A percentile compares a stretch with the other conserved stretches of the same genome.
These are phyloP conservation scores for Oryzaephilus surinamensis DNA, from an alignment of 1,140 invertebrate genomes.

Conservation along the genomic window DNA sequence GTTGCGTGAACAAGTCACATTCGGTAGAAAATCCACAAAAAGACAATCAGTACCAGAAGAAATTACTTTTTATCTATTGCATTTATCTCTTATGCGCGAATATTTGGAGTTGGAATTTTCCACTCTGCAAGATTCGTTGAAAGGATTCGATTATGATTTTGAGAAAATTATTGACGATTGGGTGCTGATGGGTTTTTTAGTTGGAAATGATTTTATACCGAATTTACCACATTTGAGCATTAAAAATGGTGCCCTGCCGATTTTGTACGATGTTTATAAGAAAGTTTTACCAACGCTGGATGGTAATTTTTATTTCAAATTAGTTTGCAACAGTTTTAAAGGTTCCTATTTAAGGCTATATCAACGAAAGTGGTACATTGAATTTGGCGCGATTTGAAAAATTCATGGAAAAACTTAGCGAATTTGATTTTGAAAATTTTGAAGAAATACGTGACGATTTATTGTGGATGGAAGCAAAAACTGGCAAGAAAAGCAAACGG, in stretches of 20 bases:
- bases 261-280: slow-evolving; percentile 83
- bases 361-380: slow-evolving; percentile 81
- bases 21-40: slow-evolving; percentile 50
- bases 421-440: slow-evolving; percentile 78
- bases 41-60: slow-evolving; percentile 63
- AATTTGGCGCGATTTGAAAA: slow-evolving; percentile 78
- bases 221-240: slow-evolving; percentile 91
- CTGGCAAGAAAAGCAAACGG: slow-evolving; percentile 36
- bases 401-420: slow-evolving; percentile 67
- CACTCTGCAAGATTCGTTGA: slow-evolving; percentile 44
- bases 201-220: slow-evolving; percentile 97
- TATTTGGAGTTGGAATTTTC: slow-evolving; percentile 91
- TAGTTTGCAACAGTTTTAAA: no score
- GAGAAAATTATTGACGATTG: slow-evolving; percentile 70
- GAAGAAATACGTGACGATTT: slow-evolving; percentile 75
- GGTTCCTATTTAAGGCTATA: slow-evolving; percentile 57
- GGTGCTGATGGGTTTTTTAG: slow-evolving; percentile 84
- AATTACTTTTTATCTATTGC: slow-evolving; percentile 86
- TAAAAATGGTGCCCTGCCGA: slow-evolving; percentile 71
- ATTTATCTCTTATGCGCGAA: slow-evolving; percentile 83
- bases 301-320: slow-evolving; percentile 59
- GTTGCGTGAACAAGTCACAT: slow-evolving; percentile 82
- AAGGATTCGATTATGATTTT: slow-evolving; percentile 61
- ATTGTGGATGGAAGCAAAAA: slow-evolving; percentile 75
- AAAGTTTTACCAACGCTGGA: slow-evolving; percentile 73